A percentile compares a stretch with the other conserved stretches of the same genome.
Evolutionary conservation across 2,797 vertebrate genomes (phyloP).

Genomic region (Somateria mollissima): DNA sequence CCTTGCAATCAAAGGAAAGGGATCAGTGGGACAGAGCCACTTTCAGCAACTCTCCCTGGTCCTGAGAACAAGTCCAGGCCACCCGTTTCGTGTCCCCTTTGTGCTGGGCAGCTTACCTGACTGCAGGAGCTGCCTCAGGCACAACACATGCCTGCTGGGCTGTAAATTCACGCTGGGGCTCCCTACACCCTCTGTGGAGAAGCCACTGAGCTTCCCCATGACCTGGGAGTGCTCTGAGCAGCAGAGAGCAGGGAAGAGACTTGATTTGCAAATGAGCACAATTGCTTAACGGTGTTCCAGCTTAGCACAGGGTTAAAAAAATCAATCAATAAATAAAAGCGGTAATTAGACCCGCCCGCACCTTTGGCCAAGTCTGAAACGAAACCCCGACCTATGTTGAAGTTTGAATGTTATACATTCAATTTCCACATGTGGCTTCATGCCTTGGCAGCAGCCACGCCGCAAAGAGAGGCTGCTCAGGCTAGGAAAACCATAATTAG

Average conservation of each 20-base stretch:
- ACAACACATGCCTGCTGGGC: accelerated
- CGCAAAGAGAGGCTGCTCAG: constrained; percentile 17
- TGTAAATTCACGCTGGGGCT: not conserved
- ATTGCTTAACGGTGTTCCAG: not conserved
- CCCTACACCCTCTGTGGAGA: not conserved
- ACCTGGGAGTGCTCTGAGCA: not conserved
- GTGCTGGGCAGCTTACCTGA: not conserved
- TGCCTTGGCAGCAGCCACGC: constrained; percentile 25
- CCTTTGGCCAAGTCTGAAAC: not conserved
- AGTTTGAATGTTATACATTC: constrained; percentile 21
- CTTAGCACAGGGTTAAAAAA: not conserved
- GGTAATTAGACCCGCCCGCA: not conserved
- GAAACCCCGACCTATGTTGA: constrained; percentile 19
- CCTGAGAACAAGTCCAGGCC: not conserved
- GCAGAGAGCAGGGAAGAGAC: not conserved
- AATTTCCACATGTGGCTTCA: constrained; percentile 35
- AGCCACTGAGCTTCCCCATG: not conserved
- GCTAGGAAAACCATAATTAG: constrained; percentile 47
- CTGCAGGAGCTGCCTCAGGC: accelerated
- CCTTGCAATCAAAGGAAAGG: not conserved
- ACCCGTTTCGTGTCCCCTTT: not conserved
- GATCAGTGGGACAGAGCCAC: not conserved
- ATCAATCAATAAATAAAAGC: not conserved
- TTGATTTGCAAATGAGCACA: not conserved
- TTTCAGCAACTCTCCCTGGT: not conserved